Evolutionary conservation across 2,888 invertebrate genomes (phyloP).

Genomic region (Gasteruption jaculator): DNA sequence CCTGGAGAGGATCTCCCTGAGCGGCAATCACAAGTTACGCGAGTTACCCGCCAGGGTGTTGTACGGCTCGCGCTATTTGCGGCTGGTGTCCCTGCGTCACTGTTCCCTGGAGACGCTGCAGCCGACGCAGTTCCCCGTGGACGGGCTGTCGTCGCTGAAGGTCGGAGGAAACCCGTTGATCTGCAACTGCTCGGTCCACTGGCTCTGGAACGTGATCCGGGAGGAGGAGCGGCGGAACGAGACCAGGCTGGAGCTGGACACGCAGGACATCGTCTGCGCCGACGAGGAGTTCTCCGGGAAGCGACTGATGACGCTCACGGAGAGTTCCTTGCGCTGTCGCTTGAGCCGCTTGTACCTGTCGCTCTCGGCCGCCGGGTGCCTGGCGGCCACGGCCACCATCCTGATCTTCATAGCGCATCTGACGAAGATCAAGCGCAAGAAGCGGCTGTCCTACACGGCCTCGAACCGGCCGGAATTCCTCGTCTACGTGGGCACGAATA

Average conservation of each 20-base stretch:
- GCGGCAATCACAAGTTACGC: slow-evolving; percentile 70
- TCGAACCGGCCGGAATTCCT: slow-evolving; percentile 45
- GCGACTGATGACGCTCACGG: slow-evolving; percentile 40
- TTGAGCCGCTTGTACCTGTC: slow-evolving; percentile 45
- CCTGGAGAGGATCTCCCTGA: slow-evolving; percentile 72
- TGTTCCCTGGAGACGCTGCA: slow-evolving; percentile 73
- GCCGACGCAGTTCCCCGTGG: slow-evolving; percentile 78
- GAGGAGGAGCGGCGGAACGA: slow-evolving; percentile 45
- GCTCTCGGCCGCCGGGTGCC: slow-evolving; percentile 47
- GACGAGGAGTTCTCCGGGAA: slow-evolving; percentile 48
- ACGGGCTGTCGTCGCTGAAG: slow-evolving; percentile 69
- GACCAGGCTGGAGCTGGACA: slow-evolving; percentile 47
- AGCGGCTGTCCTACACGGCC: slow-evolving; percentile 39
- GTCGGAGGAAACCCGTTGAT: slow-evolving; percentile 79
- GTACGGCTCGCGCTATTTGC: slow-evolving; percentile 76
- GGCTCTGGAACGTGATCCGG: slow-evolving; percentile 74
- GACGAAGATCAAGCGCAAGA: slow-evolving; percentile 40
- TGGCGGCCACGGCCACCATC: slow-evolving; percentile 41
- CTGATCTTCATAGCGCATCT: slow-evolving; percentile 45
- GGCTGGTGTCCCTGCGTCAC: slow-evolving; percentile 69
- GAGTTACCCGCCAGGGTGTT: slow-evolving; percentile 78
- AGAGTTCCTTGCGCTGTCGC: slow-evolving; percentile 42
- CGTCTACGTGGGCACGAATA: slow-evolving; percentile 45
- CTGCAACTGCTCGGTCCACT: slow-evolving; percentile 82
- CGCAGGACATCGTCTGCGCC: slow-evolving; percentile 41